Base-by-base conservation (phyloP, 2,888 invertebrate genomes). In the Drosophila sordidula region DNA sequence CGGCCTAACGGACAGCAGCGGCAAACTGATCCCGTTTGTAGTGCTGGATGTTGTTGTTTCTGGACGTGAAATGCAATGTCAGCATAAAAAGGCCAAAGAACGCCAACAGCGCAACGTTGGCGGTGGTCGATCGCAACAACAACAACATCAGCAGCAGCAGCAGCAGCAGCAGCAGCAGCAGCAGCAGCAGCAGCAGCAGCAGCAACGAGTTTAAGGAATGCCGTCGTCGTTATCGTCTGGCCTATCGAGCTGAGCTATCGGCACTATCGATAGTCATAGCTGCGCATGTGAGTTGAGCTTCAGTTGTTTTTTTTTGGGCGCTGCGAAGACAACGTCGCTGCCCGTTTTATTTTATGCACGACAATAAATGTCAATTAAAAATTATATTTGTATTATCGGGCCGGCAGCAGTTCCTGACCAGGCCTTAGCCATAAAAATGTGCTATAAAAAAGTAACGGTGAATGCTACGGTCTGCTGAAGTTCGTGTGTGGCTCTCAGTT, bases 341-440 rank as follows among this genome's bases (percentile, higher is more conserved):
- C 18, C 51, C 47, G 51, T 55, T 75, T 58, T 62, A 57, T 65
- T 75, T 83, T 70, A 84, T 81, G 68, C 67, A 70, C 52, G 49
- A 73, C 77, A 73, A 85, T 80, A 83, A 86, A 86, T 83, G 80
- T 84, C 83, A 84, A 84, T 86, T 83, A 78, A 80, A 84, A 76
- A 74, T 68, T 56, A 80, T 83, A 80, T 78, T 80, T 80, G 62
- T 57, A 75, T 70, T 81, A 71, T 70, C 68, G 68, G 18, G 18
- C 18, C 18, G 67, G 11, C 55, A 49, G 57, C 75, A 46, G 66
- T 59, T 62, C 56, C 70, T 70, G 71, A 66, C 64, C 61, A 55
- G 56, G 51, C 22, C 50, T 44, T 36, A 42, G 70, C 70, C 75
- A 85, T 83, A 86, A 85, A 80, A 84, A 84, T 75, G 86, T 80